Base-by-base conservation (phyloP, 2,797 vertebrate species). In the Huso huso region DNA sequence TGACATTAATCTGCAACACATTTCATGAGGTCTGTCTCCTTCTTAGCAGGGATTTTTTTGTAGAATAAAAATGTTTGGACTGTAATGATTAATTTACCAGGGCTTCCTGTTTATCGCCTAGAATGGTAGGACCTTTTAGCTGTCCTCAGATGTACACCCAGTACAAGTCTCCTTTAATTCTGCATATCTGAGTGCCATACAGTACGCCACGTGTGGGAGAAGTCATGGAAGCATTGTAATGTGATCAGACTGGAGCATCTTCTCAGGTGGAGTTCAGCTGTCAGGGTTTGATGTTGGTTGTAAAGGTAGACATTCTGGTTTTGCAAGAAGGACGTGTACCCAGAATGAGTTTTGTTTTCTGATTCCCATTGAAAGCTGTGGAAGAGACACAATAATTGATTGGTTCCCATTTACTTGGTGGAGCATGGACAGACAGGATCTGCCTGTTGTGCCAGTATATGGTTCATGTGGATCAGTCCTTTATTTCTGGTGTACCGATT, bases 31-130 rank as follows among this genome's bases (percentile, higher is more conserved):
- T 37, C 50, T 48, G 10, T 51, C 37, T 65, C 63, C 51, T 37
- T 37, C 37, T n/a, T 65, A 11, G 61, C 51, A 48, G 63, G 49
- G 64, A 51, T 65, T 15, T 65, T 53, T 65, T 13, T 61, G 18
- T 48, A 18, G 59, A 8, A 13, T 23, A 37, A 23, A 51, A n/a
- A 48, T 50, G 37, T 60, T 18, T 69, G 63, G 63, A 57, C 52
- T 55, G 59, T 51, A 49, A 61, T 10, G 51, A 8, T 37, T 55
- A 12, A 52, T 57, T 51, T 62, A 52, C 50, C 11, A 15, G 64
- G 18, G 64, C 49, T 70, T 70, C 64, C 64, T 70, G 69, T 70
- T 70, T 64, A 70, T 62, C 63, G 58, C 60, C 48, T 61, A 23
- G 51, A 62, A 64, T 13, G 18, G 48, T n/a, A 61, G 64, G 12